A percentile compares a stretch with the other conserved stretches of the same genome.
phyloP scores from a whole-genome alignment of 2,113 vertebrate species.

The Meriones unguiculatus region DNA sequence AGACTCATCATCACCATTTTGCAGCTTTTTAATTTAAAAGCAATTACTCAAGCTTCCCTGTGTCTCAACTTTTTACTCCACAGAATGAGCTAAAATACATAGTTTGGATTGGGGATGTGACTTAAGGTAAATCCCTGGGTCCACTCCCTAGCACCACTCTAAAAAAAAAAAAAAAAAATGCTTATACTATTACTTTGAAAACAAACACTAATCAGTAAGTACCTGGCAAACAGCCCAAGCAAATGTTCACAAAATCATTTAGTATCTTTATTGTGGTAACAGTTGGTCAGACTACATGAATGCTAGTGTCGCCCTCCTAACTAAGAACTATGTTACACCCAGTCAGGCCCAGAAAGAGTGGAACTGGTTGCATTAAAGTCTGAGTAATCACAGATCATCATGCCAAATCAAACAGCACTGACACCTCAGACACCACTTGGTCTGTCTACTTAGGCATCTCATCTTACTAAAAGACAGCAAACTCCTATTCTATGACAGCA shows the following conservation, averaged over 20 bases:
- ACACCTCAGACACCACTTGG: neutral
- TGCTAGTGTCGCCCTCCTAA: neutral
- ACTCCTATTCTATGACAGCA: neutral
- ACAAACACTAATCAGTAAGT: neutral
- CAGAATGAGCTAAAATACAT: neutral
- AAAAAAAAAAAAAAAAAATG: neutral
- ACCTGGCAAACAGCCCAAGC: neutral
- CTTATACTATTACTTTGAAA: neutral
- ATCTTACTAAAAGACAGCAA: neutral
- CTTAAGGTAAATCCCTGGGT: neutral
- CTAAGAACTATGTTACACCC: neutral
- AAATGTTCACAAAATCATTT: conserved; percentile 23
- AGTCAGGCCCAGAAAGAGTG: neutral
- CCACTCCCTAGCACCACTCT: neutral
- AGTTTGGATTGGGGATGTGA: neutral
- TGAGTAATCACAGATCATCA: neutral
- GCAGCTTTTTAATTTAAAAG: conserved; percentile 3
- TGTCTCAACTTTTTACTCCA: neutral
- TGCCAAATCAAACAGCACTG: neutral
- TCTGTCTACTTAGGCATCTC: neutral
- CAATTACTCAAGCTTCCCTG: neutral
- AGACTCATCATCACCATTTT: neutral
- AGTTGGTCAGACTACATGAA: conserved; percentile 8
- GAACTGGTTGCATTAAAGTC: neutral
- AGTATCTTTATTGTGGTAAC: neutral